These are phyloP conservation scores for Takifugu flavidus DNA, from an alignment of 2,113 vertebrate species.

Conservation along the genomic window DNA sequence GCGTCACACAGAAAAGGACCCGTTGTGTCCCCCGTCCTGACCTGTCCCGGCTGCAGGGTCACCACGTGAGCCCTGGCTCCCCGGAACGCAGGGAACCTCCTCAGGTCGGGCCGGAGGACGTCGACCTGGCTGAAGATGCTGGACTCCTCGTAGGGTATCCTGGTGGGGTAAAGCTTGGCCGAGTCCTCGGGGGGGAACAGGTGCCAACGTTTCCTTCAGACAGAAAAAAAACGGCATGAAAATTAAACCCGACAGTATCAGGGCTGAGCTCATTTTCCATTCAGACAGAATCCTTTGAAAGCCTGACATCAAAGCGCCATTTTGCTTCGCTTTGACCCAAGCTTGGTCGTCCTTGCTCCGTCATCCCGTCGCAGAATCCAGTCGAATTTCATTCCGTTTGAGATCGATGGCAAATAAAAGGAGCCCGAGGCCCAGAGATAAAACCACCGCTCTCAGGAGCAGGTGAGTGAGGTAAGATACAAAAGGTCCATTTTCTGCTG, in stretches of 20 bases:
- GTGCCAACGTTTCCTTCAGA: constrained; percentile 91
- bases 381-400: constrained; percentile 23
- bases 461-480: constrained; percentile 17
- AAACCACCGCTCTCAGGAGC: constrained; percentile 2
- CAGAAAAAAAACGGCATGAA: not conserved
- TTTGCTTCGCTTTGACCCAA: not conserved
- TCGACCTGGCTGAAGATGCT: constrained; percentile 93
- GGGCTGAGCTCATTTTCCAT: no score
- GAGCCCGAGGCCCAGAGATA: constrained; percentile 35
- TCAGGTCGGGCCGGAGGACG: constrained; percentile 82
- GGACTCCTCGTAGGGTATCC: constrained; percentile 97
- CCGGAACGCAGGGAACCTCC: constrained; percentile 78
- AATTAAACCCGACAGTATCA: no score
- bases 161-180: constrained; percentile 86
- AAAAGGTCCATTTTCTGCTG: no score
- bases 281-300: no score
- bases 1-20: no score
- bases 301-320: no score
- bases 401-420: constrained; percentile 49
- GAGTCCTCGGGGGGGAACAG: constrained; percentile 92
- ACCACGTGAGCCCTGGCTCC: constrained; percentile 74
- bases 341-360: constrained; percentile 6
- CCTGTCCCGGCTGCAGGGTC: constrained; percentile 90
- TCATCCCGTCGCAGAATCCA: constrained; percentile 3
- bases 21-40: constrained; percentile 45